phyloP scores from a whole-genome alignment of 92 coral and sea anemone genomes.

The Epizoanthus illoricatus region DNA sequence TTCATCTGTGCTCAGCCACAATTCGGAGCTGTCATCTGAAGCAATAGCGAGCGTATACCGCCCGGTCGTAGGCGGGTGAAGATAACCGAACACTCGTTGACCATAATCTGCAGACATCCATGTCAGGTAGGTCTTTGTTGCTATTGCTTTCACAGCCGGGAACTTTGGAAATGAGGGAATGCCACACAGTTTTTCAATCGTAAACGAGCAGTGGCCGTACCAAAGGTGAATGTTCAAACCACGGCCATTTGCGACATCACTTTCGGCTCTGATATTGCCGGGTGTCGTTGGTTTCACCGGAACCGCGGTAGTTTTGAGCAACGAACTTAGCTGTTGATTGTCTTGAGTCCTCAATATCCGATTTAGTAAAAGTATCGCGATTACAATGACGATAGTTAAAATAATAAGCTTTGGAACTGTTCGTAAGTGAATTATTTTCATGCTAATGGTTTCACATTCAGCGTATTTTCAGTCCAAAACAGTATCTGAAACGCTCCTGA shows the following conservation, averaged over 20 bases:
- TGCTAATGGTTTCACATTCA: neutral
- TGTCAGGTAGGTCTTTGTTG: conserved; percentile 8
- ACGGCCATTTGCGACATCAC: neutral
- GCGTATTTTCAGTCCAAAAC: neutral
- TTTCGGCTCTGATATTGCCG: neutral
- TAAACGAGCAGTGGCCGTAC: conserved; percentile 6
- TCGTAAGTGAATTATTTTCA: conserved; percentile 2
- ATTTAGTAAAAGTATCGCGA: neutral
- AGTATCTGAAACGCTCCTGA: neutral
- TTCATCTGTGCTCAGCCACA: conserved; percentile 23
- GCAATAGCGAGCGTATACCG: conserved; percentile 15
- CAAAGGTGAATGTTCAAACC: conserved; percentile 20
- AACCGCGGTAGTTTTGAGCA: neutral
- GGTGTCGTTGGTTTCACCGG: neutral
- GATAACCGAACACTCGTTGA: conserved; percentile 27
- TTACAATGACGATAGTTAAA: neutral
- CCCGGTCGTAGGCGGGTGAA: conserved; percentile 9
- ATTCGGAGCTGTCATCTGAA: conserved; percentile 29
- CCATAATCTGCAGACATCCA: conserved; percentile 21
- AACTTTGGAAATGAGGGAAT: conserved; percentile 13
- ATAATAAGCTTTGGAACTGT: neutral
- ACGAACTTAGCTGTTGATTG: neutral
- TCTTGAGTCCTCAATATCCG: neutral
- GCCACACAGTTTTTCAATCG: conserved; percentile 17
- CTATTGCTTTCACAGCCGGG: conserved; percentile 10